A percentile compares a stretch with the other conserved stretches of the same genome.
Evolutionary conservation across 2,797 vertebrate genomes (phyloP).

Genomic region (Vireo griseus): DNA sequence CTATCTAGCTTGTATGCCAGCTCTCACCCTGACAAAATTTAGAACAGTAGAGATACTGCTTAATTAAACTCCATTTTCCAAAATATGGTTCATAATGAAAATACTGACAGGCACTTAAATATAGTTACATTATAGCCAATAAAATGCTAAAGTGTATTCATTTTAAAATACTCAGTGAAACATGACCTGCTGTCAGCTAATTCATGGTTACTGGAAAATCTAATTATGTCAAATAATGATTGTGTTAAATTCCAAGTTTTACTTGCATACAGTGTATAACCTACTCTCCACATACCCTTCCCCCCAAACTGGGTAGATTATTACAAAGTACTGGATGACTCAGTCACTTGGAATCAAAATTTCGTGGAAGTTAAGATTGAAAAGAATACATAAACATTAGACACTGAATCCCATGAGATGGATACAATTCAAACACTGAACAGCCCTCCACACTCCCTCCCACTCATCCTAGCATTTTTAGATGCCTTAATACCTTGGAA

Average conservation of each 20-base stretch:
- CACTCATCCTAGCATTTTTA: background rate
- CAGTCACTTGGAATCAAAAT: background rate
- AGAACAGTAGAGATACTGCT: background rate
- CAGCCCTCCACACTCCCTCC: accelerated
- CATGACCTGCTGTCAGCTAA: constrained; percentile 28
- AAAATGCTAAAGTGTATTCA: background rate
- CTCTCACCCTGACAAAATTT: background rate
- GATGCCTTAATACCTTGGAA: background rate
- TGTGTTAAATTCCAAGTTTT: background rate
- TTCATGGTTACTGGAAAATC: constrained; percentile 27
- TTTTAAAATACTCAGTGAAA: constrained; percentile 11
- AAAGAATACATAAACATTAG: background rate
- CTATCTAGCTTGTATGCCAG: background rate
- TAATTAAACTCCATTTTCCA: constrained; percentile 19
- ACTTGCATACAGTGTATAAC: background rate
- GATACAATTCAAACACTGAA: background rate
- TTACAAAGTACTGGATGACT: background rate
- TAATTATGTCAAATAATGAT: constrained; percentile 27
- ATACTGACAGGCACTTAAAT: background rate
- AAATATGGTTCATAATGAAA: constrained; percentile 22
- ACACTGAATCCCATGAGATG: background rate
- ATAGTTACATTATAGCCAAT: background rate
- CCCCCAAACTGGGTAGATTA: background rate
- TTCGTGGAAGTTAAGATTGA: background rate
- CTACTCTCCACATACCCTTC: background rate